Evolutionary conservation across 2,113 vertebrate species (phyloP), one percentile per base, ranked within the genome.

Genomic region (Junco hyemalis): DNA sequence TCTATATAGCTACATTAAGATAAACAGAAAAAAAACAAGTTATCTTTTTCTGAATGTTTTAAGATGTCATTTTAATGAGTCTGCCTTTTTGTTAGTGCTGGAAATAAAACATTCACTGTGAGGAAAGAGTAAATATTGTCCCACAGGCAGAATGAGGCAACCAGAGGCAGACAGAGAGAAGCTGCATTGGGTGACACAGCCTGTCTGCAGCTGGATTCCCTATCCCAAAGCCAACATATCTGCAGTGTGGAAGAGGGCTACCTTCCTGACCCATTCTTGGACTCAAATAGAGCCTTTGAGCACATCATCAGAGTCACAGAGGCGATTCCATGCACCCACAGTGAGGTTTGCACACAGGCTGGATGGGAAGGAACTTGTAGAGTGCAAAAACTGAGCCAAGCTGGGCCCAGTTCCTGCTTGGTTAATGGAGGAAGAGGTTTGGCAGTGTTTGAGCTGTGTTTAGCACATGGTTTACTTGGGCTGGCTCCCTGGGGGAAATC

Each of bases 401-500:
- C 29, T 36, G 74, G 45, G 63, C 85, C 63, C 26, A 9, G 4
- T 22, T 85, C 63, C 91, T 15, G 1, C 70, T 50, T 1, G 0
- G 8, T 54, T 23, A 53, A 35, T 10, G 45, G 19, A 8, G 21
- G 44, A 53, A 86, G 69, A 82, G 33, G 19, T 51, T 51, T 94
- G 81, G 88, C 71, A 57, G 54, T 2, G 50, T 56, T 16, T 42
- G 59, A 29, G 42, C 21, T 44, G 53, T 11, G 38, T 54, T 82
- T 8, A 76, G 74, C 8, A 0, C 3, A 0, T 0, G 8, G 11
- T 15, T 63, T 26, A 3, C 60, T 64, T 6, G 83, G 36, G 25
- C 18, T 56, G 51, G 29, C 42, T 81, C 69, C 64, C 24, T 31
- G 44, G 24, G 35, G 14, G 20, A 29, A 68, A 82, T 40, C 59